Percentiles rank a stretch among this genome's conserved stretches.
Evolutionary conservation across 1,140 invertebrate genomes (phyloP).

Genomic region (Pinna nobilis): DNA sequence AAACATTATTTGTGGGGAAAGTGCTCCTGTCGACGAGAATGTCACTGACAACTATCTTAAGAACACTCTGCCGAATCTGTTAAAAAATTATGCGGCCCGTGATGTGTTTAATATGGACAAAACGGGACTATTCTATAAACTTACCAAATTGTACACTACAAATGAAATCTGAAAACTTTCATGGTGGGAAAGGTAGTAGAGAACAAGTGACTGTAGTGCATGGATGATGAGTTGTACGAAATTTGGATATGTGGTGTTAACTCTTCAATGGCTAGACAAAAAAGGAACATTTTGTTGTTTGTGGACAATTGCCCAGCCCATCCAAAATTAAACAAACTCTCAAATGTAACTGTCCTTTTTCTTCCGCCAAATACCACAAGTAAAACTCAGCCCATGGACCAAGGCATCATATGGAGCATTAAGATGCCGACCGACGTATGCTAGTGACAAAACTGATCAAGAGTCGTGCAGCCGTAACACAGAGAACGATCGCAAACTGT

Average conservation of each 20-base stretch:
- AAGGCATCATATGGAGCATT: conserved; percentile 73
- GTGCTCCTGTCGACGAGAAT: neutral
- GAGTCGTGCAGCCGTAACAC: too few species aligned
- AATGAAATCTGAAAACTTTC: conserved; percentile 68
- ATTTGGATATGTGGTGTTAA: conserved; percentile 51
- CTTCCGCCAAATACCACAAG: conserved; percentile 75
- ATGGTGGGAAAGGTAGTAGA: conserved; percentile 49
- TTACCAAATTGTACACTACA: conserved; percentile 72
- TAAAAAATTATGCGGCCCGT: conserved; percentile 66
- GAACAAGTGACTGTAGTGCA: conserved; percentile 51
- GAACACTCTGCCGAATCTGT: conserved; percentile 25
- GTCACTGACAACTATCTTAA: conserved; percentile 13
- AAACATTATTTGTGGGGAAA: conserved; percentile 21
- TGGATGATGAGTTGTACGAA: conserved; percentile 58
- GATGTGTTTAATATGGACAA: conserved; percentile 77
- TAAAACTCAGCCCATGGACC: conserved; percentile 75
- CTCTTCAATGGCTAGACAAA: conserved; percentile 20
- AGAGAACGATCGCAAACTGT: too few species aligned
- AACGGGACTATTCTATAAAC: conserved; percentile 73
- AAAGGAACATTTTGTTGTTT: conserved; percentile 74
- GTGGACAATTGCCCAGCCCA: conserved; percentile 76
- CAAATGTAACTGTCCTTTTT: conserved; percentile 72
- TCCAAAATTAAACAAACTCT: conserved; percentile 52
- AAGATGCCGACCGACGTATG: too few species aligned
- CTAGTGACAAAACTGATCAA: too few species aligned